Base-by-base conservation (phyloP, 2,113 vertebrate species). In the Notarius quadriscutis region DNA sequence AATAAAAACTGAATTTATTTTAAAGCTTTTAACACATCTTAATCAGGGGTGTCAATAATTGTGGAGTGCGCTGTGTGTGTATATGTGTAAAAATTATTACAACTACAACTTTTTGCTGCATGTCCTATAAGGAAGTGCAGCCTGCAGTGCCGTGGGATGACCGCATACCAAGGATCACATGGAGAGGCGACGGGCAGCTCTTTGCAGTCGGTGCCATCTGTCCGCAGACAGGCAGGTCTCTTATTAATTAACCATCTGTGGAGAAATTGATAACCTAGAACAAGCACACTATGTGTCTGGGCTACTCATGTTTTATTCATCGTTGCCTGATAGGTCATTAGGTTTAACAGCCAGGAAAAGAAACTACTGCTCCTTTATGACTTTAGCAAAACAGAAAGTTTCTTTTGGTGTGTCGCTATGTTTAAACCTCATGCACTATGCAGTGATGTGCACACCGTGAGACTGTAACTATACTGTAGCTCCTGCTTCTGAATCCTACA, bases 121-220 rank as follows among this genome's bases (percentile, higher is more conserved):
- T 81, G n/a, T 1, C 12, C 25, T 0, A 30, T 65, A 88, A 99
- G 98, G 95, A 95, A 27, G 93, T 96, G 53, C 91, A 93, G 86
- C 95, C 96, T 0, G 82, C 96, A 8, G 87, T 97, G 86, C 81
- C 93, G 12, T 99, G 97, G 97, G 98, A 99, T 25, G 97, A 99
- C 27, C 92, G 93, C 25, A 94, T 81, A 80, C 95, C 96, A 1
- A 94, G 95, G 1, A 93, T 99, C 75, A 97, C 97, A 0, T 99
- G 98, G 98, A 95, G 98, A 92, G 98, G 98, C 0, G 98, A 99
- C 0, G 98, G 98, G 0, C 97, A 99, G 83, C 96, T 97, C 85
- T 97, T 99, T 94, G 98, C 98, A 10, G 95, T 99, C 90, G 96
- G 97, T 41, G 93, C 95, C 65, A 85, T 99, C 84, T 99, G 98